phyloP scores from a whole-genome alignment of 2,113 vertebrate species.

The Thymallus thymallus region DNA sequence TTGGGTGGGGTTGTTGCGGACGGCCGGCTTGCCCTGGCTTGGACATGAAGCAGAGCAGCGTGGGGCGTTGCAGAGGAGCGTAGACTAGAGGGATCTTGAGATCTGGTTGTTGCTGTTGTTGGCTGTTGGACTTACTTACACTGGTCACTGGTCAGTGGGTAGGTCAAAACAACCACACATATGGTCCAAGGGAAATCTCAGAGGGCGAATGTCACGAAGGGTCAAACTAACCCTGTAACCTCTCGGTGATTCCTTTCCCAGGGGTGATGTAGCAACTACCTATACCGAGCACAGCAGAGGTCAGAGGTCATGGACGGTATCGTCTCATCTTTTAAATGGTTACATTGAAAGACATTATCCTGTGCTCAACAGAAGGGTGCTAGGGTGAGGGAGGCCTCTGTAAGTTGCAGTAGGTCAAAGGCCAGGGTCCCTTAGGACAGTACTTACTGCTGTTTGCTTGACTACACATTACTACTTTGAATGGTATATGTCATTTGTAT shows the following conservation, averaged over 20 bases:
- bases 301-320: conserved; percentile 57
- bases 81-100: conserved; percentile 3
- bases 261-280: conserved; percentile 46
- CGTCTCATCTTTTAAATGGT: conserved; percentile 33
- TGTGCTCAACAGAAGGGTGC: conserved; percentile 8
- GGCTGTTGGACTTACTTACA: conserved; percentile 33
- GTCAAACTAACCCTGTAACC: conserved; percentile 61
- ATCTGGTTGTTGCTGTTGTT: conserved; percentile 39
- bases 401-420: neutral
- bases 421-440: conserved; percentile 16
- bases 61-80: conserved; percentile 40
- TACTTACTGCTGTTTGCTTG: neutral
- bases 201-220: conserved; percentile 54
- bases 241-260: conserved; percentile 60
- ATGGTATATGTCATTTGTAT: neutral
- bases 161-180: conserved; percentile 31
- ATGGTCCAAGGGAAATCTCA: conserved; percentile 50
- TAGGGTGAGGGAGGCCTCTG: neutral
- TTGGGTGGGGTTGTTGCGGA: conserved; percentile 27
- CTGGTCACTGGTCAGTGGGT: conserved; percentile 13
- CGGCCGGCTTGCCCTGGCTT: conserved; percentile 23
- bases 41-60: conserved; percentile 48
- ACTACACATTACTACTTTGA: conserved; percentile 1
- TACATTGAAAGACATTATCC: conserved; percentile 26
- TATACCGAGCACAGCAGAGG: conserved; percentile 41